Base-by-base conservation (phyloP, 2,113 vertebrate species). In the Phaetusa simplex region DNA sequence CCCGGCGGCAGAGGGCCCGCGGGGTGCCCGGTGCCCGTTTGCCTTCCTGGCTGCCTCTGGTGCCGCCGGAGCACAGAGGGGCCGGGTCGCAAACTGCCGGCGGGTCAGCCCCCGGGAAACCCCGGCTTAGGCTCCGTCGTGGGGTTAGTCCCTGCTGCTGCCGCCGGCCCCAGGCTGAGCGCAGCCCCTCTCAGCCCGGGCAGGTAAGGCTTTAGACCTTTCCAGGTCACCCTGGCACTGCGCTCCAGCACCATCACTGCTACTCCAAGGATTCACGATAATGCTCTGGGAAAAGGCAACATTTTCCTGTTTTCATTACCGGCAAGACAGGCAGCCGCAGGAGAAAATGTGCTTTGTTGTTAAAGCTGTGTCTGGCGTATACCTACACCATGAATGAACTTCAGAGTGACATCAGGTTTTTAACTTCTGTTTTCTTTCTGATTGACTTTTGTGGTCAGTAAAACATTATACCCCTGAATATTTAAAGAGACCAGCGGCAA, bases 121-220 rank as follows among this genome's bases (percentile, higher is more conserved):
- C 12, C 26, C 8, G 3, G 42, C 21, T 45, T 8, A 3, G 59
- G 49, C 76, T 29, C 19, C 10, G 3, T 12, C 59, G 3, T 0
- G 14, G 14, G 11, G 12, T n/a, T 23, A 26, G 16, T 3, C 29
- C 29, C 16, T 3, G 38, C 90, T 11, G 0, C 3, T 6, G 50
- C 6, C 53, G 0, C 26, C 2, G 42, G 24, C 3, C 9, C 34
- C 26, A 2, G 27, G 0, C 50, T 1, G 13, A 13, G 49, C 0
- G 29, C 50, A 8, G 47, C 47, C 23, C 59, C 21, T 21, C 3
- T 12, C 66, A 3, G 4, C 2, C 2, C 2, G 2, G 45, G 61
- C 83, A 11, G 55, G 58, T 11, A 6, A 21, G 52, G 38, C 72
- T 45, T 61, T 14, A 36, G 50, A 23, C 53, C 45, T 42, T 21